phyloP scores from a whole-genome alignment of 2,888 invertebrate genomes.

The Rhagonycha lutea region DNA sequence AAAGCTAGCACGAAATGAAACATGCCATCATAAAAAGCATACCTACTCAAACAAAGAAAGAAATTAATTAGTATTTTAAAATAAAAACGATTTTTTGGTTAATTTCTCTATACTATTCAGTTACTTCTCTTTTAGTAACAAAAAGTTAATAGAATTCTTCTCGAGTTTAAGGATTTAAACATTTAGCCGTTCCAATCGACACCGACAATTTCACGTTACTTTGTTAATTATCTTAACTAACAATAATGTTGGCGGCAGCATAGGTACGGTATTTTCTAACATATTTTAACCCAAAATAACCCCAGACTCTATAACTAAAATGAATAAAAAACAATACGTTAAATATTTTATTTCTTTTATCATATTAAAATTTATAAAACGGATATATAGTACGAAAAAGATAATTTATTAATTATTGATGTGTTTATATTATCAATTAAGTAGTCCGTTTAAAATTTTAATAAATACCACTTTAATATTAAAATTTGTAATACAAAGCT shows the following conservation, averaged over 20 bases:
- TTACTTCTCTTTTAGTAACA: too few relatives aligned
- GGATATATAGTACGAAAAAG: neutral
- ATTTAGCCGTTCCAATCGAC: neutral
- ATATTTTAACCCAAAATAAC: too few relatives aligned
- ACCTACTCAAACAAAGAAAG: too few relatives aligned
- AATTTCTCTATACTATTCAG: too few relatives aligned
- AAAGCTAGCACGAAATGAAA: neutral
- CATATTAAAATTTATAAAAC: neutral
- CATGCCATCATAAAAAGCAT: too few relatives aligned
- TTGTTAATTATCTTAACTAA: too few relatives aligned
- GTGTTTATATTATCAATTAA: neutral
- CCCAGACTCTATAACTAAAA: too few relatives aligned
- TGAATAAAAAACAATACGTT: neutral
- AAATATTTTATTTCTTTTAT: neutral
- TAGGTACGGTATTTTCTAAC: too few relatives aligned
- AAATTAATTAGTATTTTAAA: too few relatives aligned
- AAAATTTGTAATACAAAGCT: conserved; percentile 3
- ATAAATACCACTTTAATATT: conserved; percentile 1
- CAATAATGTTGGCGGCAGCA: too few relatives aligned
- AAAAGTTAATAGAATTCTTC: neutral
- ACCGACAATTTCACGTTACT: too few relatives aligned
- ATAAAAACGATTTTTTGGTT: too few relatives aligned
- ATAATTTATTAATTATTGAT: neutral
- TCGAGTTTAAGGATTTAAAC: neutral
- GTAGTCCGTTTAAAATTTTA: neutral